Percentiles rank a stretch among this genome's conserved stretches.
These are phyloP conservation scores for Schizopygopsis pylzovi DNA, from an alignment of 2,797 vertebrate genomes.

Conservation along the genomic window DNA sequence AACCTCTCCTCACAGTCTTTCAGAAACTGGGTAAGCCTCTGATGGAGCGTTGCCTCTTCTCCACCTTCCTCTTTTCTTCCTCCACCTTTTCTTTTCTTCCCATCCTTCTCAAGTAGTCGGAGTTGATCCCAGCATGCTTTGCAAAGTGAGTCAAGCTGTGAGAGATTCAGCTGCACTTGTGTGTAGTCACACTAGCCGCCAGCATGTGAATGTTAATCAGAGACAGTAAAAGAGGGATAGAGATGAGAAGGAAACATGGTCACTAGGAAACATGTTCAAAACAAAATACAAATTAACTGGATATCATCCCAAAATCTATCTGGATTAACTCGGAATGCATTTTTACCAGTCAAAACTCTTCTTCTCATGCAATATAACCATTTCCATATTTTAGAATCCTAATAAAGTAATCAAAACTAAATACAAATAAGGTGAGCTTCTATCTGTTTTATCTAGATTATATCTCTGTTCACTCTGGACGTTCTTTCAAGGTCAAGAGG, in stretches of 20 bases:
- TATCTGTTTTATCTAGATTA: no score
- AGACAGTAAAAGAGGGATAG: conserved; percentile 1
- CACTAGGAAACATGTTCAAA: no score
- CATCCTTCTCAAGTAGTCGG: conserved; percentile 71
- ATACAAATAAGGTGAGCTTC: no score
- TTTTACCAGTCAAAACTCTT: not conserved
- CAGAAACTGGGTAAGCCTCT: conserved; percentile 71
- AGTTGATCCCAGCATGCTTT: conserved; percentile 81
- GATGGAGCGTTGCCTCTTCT: conserved; percentile 59
- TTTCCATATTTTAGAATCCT: no score
- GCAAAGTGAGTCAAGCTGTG: conserved; percentile 73
- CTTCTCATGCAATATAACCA: not conserved
- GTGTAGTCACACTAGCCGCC: conserved; percentile 81
- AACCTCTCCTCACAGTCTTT: conserved; percentile 77
- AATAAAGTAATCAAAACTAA: no score
- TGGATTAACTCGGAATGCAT: not conserved
- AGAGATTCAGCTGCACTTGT: conserved; percentile 72
- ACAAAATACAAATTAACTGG: not conserved
- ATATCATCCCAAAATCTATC: not conserved
- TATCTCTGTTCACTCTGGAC: no score
- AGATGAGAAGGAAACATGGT: not conserved
- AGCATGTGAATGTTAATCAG: not conserved
- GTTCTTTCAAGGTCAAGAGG: no score
- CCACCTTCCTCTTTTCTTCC: conserved; percentile 52
- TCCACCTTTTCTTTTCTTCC: conserved; percentile 64